phyloP scores from a whole-genome alignment of 2,797 vertebrate species.

The Sylvia borin region DNA sequence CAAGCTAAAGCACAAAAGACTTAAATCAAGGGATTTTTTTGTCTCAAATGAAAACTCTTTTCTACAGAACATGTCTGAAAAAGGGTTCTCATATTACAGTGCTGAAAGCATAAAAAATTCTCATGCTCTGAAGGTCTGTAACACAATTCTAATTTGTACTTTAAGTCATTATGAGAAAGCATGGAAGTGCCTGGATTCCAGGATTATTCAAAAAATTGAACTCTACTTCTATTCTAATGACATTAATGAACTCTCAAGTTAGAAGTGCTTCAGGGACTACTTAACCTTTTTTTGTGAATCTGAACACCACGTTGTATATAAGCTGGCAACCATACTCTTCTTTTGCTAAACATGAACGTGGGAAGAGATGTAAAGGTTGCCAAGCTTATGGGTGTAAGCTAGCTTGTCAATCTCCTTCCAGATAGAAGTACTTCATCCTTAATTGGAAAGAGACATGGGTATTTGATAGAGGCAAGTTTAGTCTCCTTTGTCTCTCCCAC shows the following conservation, averaged over 20 bases:
- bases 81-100: not conserved
- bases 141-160: not conserved
- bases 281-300: not conserved
- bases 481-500: not conserved
- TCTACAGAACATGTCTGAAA: not conserved
- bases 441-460: not conserved
- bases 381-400: not conserved
- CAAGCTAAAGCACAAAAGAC: not conserved
- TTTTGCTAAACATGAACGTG: not conserved
- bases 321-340: not conserved
- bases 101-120: not conserved
- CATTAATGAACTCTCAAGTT: not conserved
- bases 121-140: not conserved
- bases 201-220: not conserved
- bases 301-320: fast-evolving
- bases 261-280: not conserved
- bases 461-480: not conserved
- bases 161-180: not conserved
- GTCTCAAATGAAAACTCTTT: not conserved
- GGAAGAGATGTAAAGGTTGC: not conserved
- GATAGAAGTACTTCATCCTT: not conserved
- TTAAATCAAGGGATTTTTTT: not conserved
- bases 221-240: not conserved
- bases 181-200: fast-evolving
- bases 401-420: not conserved